A percentile compares a stretch with the other conserved stretches of the same genome.
These are phyloP conservation scores for Littorina saxatilis DNA, from an alignment of 1,140 invertebrate genomes.

Conservation along the genomic window DNA sequence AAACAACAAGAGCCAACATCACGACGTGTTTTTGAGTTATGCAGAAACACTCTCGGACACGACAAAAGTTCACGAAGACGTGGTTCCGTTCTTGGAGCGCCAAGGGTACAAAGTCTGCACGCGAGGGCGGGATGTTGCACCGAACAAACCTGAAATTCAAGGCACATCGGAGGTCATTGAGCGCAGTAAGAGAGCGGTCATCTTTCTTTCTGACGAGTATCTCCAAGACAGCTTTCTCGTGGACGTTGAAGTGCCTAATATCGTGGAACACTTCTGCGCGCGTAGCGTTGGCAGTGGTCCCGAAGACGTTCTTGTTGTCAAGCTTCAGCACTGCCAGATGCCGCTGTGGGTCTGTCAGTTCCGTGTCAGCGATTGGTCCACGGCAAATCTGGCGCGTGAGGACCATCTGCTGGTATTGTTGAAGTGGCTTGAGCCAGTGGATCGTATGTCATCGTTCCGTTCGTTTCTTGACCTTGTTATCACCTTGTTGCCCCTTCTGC, in stretches of 20 bases:
- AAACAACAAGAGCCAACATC: no score
- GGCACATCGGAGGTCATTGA: neutral
- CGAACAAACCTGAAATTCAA: neutral
- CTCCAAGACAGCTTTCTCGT: neutral
- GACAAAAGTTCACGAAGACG: neutral
- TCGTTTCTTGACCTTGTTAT: neutral
- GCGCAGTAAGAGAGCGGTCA: neutral
- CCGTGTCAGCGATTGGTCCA: slow-evolving; percentile 10
- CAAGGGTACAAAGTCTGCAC: neutral
- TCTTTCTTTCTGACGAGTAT: slow-evolving; percentile 2
- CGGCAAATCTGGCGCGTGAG: neutral
- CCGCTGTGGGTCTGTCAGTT: neutral
- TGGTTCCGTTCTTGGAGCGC: neutral
- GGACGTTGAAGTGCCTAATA: slow-evolving; percentile 9
- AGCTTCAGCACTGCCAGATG: neutral
- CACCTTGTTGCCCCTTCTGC: neutral
- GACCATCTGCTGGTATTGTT: neutral
- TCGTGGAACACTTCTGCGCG: neutral
- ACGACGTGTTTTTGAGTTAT: neutral
- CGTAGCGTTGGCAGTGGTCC: neutral
- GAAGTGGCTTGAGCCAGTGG: neutral
- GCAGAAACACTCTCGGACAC: neutral
- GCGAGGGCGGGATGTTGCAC: slow-evolving; percentile 3
- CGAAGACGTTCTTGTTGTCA: neutral
- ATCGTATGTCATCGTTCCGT: neutral